Evolutionary conservation across 1,140 invertebrate species (phyloP), one percentile per base, ranked within the genome.

Genomic region (Caenorhabditis inopinata): DNA sequence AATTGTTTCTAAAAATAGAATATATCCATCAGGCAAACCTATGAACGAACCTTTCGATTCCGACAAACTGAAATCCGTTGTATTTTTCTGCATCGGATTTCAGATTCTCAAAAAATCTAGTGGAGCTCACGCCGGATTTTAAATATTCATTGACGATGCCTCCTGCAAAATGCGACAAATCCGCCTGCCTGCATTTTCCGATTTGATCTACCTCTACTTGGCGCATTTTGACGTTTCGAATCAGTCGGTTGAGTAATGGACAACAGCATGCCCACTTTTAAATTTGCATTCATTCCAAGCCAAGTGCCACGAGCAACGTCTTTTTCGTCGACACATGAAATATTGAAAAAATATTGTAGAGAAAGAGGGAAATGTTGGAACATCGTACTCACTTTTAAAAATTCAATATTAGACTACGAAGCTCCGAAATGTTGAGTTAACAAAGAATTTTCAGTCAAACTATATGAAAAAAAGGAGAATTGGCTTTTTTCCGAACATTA

Each of bases 1-100:
- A 3, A 6, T 14, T 0, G 16, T 75, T 75, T 48, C 16, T 27
- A 21, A 21, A n/a, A 53, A 53, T 11, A 53, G n/a, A 53, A 25
- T 14, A 49, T 12, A 29, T 51, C 23, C 53, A 53, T 77, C 53
- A 84, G 84, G 11, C 58, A 11, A 11, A 11, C 25, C 49, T 21
- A 53, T 23, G 1, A 27, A 48, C 1, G 38, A 18, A 84, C 83
- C 48, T 81, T 76, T 85, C 76, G n/a, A 85, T 23, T 46, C 38
- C 78, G 18, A 85, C 25, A 48, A 85, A 78, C 45, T 85, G 84
- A 53, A 85, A 85, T 27, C 84, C 84, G 77, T 85, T 85, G 32
- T 74, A 85, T 12, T 73, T 18, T 21, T 74, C 68, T 1, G 62
- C 77, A 18, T 49, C 48, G 4, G 5, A 62, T 79, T 58, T 51